These are phyloP conservation scores for Ceratoteleas bidentatus DNA, from an alignment of 1,140 invertebrate genomes.

Conservation along the genomic window DNA sequence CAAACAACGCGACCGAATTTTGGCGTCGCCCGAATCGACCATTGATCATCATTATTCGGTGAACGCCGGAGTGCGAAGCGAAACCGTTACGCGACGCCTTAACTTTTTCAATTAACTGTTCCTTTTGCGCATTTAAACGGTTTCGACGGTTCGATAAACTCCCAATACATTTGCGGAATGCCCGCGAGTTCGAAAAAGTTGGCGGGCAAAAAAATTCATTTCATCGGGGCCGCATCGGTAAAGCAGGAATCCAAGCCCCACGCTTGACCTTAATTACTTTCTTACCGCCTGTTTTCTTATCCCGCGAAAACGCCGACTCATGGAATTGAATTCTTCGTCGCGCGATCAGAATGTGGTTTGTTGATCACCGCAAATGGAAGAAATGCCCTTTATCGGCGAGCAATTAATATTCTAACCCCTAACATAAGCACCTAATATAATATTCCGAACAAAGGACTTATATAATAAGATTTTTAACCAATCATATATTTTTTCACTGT, in stretches of 20 bases:
- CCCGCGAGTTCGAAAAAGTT: conserved; percentile 29
- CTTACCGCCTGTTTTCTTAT: conserved; percentile 32
- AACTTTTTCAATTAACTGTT: conserved; percentile 51
- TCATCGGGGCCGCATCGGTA: conserved; percentile 17
- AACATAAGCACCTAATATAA: too few species aligned
- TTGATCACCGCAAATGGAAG: too few species aligned
- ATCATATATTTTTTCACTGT: too few species aligned
- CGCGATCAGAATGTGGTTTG: too few species aligned
- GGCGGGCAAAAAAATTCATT: conserved; percentile 42
- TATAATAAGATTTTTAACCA: too few species aligned
- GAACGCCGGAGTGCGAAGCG: neutral
- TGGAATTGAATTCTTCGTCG: conserved; percentile 9
- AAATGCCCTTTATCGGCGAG: too few species aligned
- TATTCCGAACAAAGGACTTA: too few species aligned
- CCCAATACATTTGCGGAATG: conserved; percentile 47
- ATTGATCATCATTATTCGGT: neutral
- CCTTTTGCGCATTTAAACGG: conserved; percentile 41
- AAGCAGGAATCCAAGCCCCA: conserved; percentile 15
- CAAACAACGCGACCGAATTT: neutral
- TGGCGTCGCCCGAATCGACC: neutral
- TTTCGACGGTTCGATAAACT: conserved; percentile 40
- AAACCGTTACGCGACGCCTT: conserved; percentile 21
- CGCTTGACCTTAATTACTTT: conserved; percentile 56
- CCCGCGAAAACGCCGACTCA: conserved; percentile 15
- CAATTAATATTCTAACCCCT: too few species aligned